Evolutionary conservation across 2,113 vertebrate genomes (phyloP).

Genomic region (Brachirus orientalis): DNA sequence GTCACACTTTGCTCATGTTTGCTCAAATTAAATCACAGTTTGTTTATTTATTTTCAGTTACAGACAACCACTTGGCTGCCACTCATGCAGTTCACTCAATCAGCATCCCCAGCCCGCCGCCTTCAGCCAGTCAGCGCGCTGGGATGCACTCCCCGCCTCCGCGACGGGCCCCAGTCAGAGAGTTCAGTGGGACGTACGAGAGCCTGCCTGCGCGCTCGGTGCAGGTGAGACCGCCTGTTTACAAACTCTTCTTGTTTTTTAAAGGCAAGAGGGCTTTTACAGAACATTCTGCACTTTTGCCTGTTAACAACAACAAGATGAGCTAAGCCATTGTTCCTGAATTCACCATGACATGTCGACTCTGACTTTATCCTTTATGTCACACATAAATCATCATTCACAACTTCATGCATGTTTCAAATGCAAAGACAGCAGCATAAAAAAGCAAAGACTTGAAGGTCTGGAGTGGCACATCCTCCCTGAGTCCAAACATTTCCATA

Average conservation of each 20-base stretch:
- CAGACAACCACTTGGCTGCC: slow-evolving; percentile 71
- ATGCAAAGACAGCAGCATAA: too few species aligned
- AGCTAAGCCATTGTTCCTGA: too few species aligned
- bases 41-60: slow-evolving; percentile 27
- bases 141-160: slow-evolving; percentile 95
- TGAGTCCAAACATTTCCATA: too few species aligned
- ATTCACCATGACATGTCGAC: too few species aligned
- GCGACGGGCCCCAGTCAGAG: slow-evolving; percentile 81
- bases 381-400: too few species aligned
- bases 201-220: slow-evolving; percentile 90
- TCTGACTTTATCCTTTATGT: too few species aligned
- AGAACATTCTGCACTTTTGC: not conserved
- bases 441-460: too few species aligned
- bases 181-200: slow-evolving; percentile 89
- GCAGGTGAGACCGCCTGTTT: slow-evolving; percentile 85
- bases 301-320: not conserved
- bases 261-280: too few species aligned
- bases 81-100: slow-evolving; percentile 74
- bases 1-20: not conserved
- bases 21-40: not conserved
- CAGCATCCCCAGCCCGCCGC: slow-evolving; percentile 77
- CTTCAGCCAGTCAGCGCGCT: slow-evolving; percentile 79
- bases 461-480: too few species aligned
- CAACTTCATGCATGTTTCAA: too few species aligned
- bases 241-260: too few species aligned